phyloP scores from a whole-genome alignment of 2,888 invertebrate species.

The Drosophila parthenogenetica region DNA sequence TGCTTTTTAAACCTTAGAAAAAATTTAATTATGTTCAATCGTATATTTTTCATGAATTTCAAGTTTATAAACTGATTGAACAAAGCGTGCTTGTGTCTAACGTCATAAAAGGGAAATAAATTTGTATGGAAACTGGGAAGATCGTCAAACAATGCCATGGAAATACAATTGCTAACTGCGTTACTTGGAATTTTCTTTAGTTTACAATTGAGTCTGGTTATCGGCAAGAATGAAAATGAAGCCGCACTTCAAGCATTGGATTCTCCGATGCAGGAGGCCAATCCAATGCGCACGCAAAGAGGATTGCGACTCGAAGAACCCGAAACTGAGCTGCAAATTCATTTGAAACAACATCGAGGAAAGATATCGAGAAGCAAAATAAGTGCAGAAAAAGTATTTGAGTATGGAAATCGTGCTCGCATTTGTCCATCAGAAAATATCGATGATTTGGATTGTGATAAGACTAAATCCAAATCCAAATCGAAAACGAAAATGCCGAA shows the following conservation, averaged over 20 bases:
- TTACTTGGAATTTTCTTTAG: conserved; percentile 10
- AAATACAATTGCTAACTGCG: conserved; percentile 14
- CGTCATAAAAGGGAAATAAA: conserved; percentile 8
- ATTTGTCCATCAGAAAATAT: conserved; percentile 18
- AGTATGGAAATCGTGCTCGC: background rate
- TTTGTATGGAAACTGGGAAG: background rate
- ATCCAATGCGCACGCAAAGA: background rate
- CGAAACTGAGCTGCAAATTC: conserved; percentile 7
- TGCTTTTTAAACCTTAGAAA: too few relatives aligned
- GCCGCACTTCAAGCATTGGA: background rate
- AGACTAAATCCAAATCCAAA: background rate
- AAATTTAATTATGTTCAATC: too few relatives aligned
- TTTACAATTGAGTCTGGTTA: background rate
- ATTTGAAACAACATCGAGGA: conserved; percentile 2
- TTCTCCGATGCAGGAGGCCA: background rate
- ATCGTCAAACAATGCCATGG: conserved; percentile 10
- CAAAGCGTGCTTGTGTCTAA: background rate
- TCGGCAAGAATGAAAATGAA: background rate
- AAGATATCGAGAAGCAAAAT: background rate
- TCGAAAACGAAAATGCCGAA: background rate
- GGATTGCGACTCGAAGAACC: background rate
- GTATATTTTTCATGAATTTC: too few relatives aligned
- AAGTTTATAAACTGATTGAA: too few relatives aligned
- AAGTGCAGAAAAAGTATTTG: background rate
- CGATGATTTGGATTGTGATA: conserved; percentile 4